A percentile compares a stretch with the other conserved stretches of the same genome.
These are phyloP conservation scores for Pangasianodon hypophthalmus DNA, from an alignment of 2,113 vertebrate species.

Conservation along the genomic window DNA sequence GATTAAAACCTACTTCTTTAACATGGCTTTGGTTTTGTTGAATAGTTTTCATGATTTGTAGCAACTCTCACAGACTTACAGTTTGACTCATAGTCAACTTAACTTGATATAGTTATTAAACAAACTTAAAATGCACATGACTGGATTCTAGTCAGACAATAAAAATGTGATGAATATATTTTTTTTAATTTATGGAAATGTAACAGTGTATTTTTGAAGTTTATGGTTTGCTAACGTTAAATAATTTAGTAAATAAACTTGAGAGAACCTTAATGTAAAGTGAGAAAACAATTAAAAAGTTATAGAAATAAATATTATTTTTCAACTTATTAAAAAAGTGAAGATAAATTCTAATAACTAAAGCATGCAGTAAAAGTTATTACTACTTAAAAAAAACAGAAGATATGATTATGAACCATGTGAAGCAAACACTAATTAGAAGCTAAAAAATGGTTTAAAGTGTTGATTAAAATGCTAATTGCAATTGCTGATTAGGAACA, in stretches of 20 bases:
- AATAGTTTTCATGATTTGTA: background rate
- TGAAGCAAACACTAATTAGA: background rate
- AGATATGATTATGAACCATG: background rate
- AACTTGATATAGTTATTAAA: background rate
- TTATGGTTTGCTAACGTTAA: background rate
- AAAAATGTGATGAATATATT: background rate
- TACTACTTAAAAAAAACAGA: background rate
- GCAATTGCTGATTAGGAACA: background rate
- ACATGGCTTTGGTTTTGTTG: background rate
- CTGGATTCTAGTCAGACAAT: background rate
- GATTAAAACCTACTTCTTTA: background rate
- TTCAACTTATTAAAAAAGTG: background rate
- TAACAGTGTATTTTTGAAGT: background rate
- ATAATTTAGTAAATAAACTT: background rate
- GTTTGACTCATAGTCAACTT: no score
- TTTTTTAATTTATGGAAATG: background rate
- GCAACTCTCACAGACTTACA: no score
- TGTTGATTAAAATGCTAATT: background rate
- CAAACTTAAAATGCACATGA: background rate
- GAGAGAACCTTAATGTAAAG: background rate
- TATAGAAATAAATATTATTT: background rate
- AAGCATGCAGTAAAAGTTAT: background rate
- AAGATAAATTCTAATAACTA: background rate
- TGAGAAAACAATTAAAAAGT: background rate
- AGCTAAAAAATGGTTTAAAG: background rate